Conservation (phyloP, 2,797 vertebrate genomes). For the Acrossocheilus fasciatus region DNA sequence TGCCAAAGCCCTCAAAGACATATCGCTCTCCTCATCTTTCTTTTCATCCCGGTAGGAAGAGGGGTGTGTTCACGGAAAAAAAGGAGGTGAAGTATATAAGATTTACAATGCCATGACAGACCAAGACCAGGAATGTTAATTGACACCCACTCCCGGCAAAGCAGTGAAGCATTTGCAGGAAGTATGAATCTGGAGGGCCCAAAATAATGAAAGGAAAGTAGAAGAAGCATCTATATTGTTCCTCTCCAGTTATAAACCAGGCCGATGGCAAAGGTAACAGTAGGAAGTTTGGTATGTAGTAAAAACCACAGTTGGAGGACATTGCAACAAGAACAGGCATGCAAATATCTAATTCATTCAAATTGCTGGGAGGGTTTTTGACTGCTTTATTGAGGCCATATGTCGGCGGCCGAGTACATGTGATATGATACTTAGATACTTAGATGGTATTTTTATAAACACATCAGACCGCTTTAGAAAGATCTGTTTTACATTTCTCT, state of each 20-base stretch:
- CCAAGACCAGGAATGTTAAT: constrained; percentile 79
- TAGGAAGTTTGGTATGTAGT: constrained; percentile 49
- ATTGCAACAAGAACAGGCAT: constrained; percentile 51
- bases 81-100: constrained; percentile 68
- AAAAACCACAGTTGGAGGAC: constrained; percentile 35
- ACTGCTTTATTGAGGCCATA: constrained; percentile 53
- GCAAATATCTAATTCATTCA: constrained; percentile 52
- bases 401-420: constrained; percentile 35
- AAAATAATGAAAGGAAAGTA: constrained; percentile 55
- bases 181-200: constrained; percentile 56
- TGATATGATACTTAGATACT: constrained; percentile 46
- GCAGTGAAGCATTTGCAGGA: constrained; percentile 53
- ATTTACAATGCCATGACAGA: constrained; percentile 75
- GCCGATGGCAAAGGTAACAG: constrained; percentile 50
- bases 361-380: constrained; percentile 39
- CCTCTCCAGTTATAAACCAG: constrained; percentile 69
- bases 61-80: constrained; percentile 60
- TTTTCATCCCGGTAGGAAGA: constrained; percentile 67
- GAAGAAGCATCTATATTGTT: constrained; percentile 37
- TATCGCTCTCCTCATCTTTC: constrained; percentile 58
- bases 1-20: constrained; percentile 39
- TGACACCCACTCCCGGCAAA: constrained; percentile 71
- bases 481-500: constrained; percentile 42
- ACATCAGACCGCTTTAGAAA: constrained; percentile 9
- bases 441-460: constrained; percentile 47